Evolutionary conservation across 2,888 invertebrate genomes (phyloP), one percentile per base, ranked within the genome.

Genomic region (Odiellus spinosus): DNA sequence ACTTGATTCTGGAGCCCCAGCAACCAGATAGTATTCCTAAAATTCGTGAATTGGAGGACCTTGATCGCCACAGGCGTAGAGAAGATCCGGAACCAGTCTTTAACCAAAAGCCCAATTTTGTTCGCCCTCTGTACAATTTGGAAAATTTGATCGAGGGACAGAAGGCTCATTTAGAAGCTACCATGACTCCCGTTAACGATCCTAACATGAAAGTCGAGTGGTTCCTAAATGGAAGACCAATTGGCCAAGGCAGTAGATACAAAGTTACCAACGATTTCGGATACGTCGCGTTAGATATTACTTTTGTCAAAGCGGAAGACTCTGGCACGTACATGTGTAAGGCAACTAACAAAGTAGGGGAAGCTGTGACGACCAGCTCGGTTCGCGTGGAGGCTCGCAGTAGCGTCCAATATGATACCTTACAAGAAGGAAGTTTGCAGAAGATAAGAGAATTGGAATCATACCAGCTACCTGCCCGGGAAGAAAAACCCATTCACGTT

Each of bases 191-290:
- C 0, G 86, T 95, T 34, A 93, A 95, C 60, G 98, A 98, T 67
- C 91, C 96, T 3, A 90, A 90, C 8, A 95, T 98, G 95, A 80
- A 81, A 56, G 90, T 98, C 10, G 95, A 96, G 70, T 98, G 96
- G 98, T 93, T 78, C 70, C 83, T 87, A 66, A 88, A 98, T 68
- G 95, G 91, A 45, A 75, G 80, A 60, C 91, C 93, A 2, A 78
- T 98, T 59, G 82, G 83, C 61, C 82, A 82, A 64, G 71, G 71
- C 45, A 52, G 93, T 65, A 78, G 96, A 55, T 96, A 93, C 69
- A 88, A 88, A 67, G 88, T 91, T 3, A 86, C 85, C 2, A 86
- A 91, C 62, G 96, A 98, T 66, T 96, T 98, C 67, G 96, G 96
- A 53, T 95, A 85, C 64, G 95, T 95, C 20, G 88, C 93, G 32